phyloP scores from a whole-genome alignment of 2,888 invertebrate genomes.

The Melanostoma scalare region DNA sequence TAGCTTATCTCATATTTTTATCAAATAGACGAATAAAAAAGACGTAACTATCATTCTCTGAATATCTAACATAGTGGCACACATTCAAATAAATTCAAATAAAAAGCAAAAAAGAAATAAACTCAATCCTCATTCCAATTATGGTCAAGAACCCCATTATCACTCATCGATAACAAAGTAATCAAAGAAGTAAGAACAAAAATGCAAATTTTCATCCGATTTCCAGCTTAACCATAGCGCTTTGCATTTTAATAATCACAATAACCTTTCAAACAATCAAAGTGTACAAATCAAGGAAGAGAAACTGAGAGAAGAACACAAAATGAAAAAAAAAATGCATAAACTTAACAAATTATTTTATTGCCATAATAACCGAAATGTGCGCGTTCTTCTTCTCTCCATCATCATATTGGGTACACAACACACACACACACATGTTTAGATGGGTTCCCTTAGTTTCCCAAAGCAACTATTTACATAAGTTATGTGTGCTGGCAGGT shows the following conservation, averaged over 20 bases:
- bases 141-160: constrained; percentile 71
- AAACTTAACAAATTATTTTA: constrained; percentile 67
- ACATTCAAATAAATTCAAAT: neutral
- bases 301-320: constrained; percentile 22
- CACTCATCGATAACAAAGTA: constrained; percentile 65
- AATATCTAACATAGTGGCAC: constrained; percentile 1
- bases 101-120: neutral
- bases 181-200: constrained; percentile 54
- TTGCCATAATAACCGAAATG: constrained; percentile 68
- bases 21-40: constrained; percentile 38
- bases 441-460: constrained; percentile 43
- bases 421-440: neutral
- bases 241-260: constrained; percentile 71
- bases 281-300: constrained; percentile 50
- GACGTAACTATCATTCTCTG: constrained; percentile 18
- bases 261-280: constrained; percentile 51
- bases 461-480: constrained; percentile 63
- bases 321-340: constrained; percentile 26
- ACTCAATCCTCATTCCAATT: constrained; percentile 31
- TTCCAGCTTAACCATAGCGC: constrained; percentile 60
- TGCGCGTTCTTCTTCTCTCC: constrained; percentile 39
- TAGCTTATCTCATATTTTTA: constrained; percentile 47
- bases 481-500: constrained; percentile 42
- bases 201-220: constrained; percentile 70
- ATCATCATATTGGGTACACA: constrained; percentile 8